phyloP scores from a whole-genome alignment of 2,888 invertebrate species.

The Drosophila setosimentum region DNA sequence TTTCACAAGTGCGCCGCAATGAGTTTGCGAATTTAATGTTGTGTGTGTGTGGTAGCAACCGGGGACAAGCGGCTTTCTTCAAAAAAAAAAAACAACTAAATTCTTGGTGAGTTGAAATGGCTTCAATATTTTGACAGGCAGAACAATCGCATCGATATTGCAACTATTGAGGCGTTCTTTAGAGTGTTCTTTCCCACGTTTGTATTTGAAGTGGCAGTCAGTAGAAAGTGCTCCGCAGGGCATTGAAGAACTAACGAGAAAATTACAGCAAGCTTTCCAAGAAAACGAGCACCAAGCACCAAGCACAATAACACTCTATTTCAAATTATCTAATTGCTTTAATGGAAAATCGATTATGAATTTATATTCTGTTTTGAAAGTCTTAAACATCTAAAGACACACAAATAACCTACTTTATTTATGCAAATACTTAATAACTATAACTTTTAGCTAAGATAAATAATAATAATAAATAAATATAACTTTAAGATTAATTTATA shows the following conservation, averaged over 20 bases:
- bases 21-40: constrained; percentile 72
- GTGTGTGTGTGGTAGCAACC: constrained; percentile 9
- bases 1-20: constrained; percentile 55
- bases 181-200: constrained; percentile 55
- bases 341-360: background rate
- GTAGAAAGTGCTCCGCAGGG: constrained; percentile 37
- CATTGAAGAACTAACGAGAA: constrained; percentile 3
- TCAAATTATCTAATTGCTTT: background rate
- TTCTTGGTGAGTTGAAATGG: constrained; percentile 26
- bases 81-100: constrained; percentile 29
- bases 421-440: no score
- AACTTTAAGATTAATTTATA: no score
- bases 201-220: constrained; percentile 33
- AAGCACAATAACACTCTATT: background rate
- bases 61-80: constrained; percentile 43
- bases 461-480: no score
- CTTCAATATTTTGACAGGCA: constrained; percentile 74
- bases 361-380: background rate
- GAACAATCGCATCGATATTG: constrained; percentile 69
- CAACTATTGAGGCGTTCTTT: constrained; percentile 38
- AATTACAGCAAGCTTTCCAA: background rate
- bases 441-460: no score
- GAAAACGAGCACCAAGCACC: background rate
- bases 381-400: background rate
- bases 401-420: background rate